A percentile compares a stretch with the other conserved stretches of the same genome.
Conservation (phyloP, 2,888 invertebrate genomes). For the Lumbricus terrestris region DNA sequence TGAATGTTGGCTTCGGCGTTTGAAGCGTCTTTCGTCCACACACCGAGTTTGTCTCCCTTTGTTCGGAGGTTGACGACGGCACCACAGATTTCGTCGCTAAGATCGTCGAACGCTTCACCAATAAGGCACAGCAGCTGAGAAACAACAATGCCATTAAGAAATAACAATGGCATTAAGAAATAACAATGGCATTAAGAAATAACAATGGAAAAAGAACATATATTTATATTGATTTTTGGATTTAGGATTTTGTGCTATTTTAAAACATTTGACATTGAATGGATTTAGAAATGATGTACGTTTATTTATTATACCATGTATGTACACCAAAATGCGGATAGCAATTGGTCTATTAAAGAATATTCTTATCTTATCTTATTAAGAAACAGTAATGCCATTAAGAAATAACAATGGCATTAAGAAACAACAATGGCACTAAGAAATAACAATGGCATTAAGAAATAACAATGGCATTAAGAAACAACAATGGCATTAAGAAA, state of each 20-base stretch:
- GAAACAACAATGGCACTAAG: conserved; percentile 41
- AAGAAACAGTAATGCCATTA: neutral
- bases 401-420: neutral
- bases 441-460: neutral
- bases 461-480: neutral
- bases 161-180: too few species aligned
- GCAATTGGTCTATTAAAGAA: too few species aligned
- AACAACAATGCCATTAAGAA: neutral
- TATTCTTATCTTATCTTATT: too few species aligned
- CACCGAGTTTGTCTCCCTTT: conserved; percentile 76
- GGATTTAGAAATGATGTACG: too few species aligned
- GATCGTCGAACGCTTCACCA: conserved; percentile 91
- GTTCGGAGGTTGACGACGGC: conserved; percentile 90
- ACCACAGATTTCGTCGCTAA: conserved; percentile 90
- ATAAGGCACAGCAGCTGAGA: conserved; percentile 69
- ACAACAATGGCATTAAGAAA: neutral
- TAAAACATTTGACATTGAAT: too few species aligned
- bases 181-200: too few species aligned
- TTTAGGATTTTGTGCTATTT: too few species aligned
- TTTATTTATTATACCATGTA: too few species aligned
- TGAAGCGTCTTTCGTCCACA: conserved; percentile 71
- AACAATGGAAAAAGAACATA: too few species aligned
- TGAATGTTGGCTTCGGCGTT: conserved; percentile 77
- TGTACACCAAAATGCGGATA: too few species aligned
- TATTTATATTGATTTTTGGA: too few species aligned